Conservation (phyloP, 2,888 invertebrate genomes). For the Lepidonotus clava region DNA sequence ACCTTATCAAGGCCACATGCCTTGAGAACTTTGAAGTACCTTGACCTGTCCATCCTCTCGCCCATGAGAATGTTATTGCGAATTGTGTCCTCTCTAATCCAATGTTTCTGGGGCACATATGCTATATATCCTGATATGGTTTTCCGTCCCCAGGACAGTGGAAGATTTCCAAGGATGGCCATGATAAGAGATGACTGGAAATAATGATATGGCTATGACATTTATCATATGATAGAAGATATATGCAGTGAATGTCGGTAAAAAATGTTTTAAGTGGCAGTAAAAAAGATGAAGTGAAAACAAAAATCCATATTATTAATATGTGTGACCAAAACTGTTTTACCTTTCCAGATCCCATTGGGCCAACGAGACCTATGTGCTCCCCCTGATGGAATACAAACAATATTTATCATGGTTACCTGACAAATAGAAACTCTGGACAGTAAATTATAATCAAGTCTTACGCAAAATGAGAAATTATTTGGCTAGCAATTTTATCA, state of each 20-base stretch:
- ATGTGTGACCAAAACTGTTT: too few species aligned
- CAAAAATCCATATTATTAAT: not conserved
- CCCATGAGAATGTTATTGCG: slow-evolving; percentile 41
- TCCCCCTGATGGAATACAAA: not conserved
- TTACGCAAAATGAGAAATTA: too few species aligned
- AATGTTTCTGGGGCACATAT: slow-evolving; percentile 29
- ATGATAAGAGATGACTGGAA: slow-evolving; percentile 23
- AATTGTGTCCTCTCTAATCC: slow-evolving; percentile 4
- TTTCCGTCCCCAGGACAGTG: not conserved
- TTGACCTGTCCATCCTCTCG: not conserved
- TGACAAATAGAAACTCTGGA: too few species aligned
- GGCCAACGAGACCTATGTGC: slow-evolving; percentile 3
- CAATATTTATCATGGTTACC: too few species aligned
- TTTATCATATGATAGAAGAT: too few species aligned
- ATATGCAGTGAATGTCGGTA: not conserved
- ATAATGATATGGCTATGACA: too few species aligned
- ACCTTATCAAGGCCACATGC: slow-evolving; percentile 35
- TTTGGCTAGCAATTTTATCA: too few species aligned
- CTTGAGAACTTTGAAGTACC: not conserved
- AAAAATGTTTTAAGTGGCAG: not conserved
- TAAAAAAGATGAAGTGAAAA: not conserved
- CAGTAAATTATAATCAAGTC: too few species aligned
- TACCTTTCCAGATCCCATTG: not conserved
- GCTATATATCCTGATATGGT: not conserved
- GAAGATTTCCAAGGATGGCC: slow-evolving; percentile 29